Evolutionary conservation across 2,888 invertebrate species (phyloP).

Genomic region (Phyllotreta cruciferae): DNA sequence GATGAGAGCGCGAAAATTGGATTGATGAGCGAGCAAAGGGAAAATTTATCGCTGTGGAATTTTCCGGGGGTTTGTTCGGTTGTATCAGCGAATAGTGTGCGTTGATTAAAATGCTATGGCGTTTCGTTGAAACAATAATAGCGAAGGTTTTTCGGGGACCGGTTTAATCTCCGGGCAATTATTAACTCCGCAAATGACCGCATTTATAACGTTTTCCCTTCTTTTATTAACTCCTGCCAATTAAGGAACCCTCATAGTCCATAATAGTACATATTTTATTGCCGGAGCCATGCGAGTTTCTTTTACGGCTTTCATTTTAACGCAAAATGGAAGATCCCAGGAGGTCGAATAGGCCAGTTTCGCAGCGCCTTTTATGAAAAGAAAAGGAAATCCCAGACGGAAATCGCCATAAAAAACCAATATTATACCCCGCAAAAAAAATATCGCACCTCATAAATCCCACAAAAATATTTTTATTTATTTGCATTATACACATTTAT

Average conservation of each 20-base stretch:
- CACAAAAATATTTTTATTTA: too few relatives aligned
- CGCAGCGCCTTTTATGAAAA: background rate
- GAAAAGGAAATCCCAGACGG: too few relatives aligned
- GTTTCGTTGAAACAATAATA: too few relatives aligned
- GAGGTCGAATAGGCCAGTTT: conserved; percentile 14
- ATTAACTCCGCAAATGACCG: conserved; percentile 24
- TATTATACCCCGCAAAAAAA: too few relatives aligned
- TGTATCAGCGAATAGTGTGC: too few relatives aligned
- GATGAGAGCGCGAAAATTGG: conserved; percentile 18
- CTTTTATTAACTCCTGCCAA: conserved; percentile 27
- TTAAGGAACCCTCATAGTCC: conserved; percentile 34
- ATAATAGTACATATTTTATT: conserved; percentile 34
- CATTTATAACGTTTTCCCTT: conserved; percentile 22
- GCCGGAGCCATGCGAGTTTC: conserved; percentile 25
- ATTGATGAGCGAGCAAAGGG: conserved; percentile 17
- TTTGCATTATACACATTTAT: too few relatives aligned
- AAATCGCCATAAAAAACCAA: too few relatives aligned
- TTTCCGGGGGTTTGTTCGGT: background rate
- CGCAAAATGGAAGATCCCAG: conserved; percentile 25
- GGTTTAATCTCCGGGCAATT: conserved; percentile 19
- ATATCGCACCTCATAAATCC: too few relatives aligned
- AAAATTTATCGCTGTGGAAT: conserved; percentile 13
- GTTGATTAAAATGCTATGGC: too few relatives aligned
- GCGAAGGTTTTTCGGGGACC: background rate
- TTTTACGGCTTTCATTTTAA: conserved; percentile 33